Conservation (phyloP, 1,140 invertebrate genomes). For the Acromyrmex echinatior region DNA sequence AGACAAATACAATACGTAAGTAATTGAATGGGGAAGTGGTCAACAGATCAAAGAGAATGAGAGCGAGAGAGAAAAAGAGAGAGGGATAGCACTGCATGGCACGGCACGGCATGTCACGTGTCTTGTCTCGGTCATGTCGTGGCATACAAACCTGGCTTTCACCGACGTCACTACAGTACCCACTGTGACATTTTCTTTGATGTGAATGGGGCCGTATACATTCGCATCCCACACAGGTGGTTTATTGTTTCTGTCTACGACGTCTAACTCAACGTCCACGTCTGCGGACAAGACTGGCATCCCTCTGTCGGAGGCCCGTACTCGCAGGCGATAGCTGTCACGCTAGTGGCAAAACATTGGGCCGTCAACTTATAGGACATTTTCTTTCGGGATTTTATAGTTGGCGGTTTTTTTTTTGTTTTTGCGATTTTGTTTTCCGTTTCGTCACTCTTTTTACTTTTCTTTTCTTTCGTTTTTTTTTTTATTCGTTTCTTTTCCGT, state of each 20-base stretch:
- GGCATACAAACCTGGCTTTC: constrained; percentile 98
- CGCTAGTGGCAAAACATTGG: constrained; percentile 92
- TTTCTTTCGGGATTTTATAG: constrained; percentile 76
- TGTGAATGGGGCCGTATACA: constrained; percentile 97
- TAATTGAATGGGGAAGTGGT: not conserved
- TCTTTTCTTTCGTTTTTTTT: constrained; percentile 69
- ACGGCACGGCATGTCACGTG: constrained; percentile 84
- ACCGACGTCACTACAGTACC: constrained; percentile 98
- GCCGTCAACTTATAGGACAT: constrained; percentile 86
- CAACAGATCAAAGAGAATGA: constrained; percentile 32
- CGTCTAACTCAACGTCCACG: constrained; percentile 98
- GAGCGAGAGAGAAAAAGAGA: not conserved
- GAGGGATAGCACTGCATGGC: constrained; percentile 76
- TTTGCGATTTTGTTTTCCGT: constrained; percentile 49
- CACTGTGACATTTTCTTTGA: constrained; percentile 99
- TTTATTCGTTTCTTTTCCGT: constrained; percentile 67
- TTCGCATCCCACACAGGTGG: constrained; percentile 97
- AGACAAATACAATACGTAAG: constrained; percentile 7
- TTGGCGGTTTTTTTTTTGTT: constrained; percentile 75
- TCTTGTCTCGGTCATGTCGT: constrained; percentile 86
- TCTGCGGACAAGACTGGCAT: constrained; percentile 95
- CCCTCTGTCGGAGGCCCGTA: constrained; percentile 97
- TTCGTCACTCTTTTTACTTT: constrained; percentile 66
- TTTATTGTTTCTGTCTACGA: constrained; percentile 99
- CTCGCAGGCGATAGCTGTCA: constrained; percentile 97